Evolutionary conservation across 2,888 invertebrate species (phyloP).

Genomic region (Standfussiana lucernea): DNA sequence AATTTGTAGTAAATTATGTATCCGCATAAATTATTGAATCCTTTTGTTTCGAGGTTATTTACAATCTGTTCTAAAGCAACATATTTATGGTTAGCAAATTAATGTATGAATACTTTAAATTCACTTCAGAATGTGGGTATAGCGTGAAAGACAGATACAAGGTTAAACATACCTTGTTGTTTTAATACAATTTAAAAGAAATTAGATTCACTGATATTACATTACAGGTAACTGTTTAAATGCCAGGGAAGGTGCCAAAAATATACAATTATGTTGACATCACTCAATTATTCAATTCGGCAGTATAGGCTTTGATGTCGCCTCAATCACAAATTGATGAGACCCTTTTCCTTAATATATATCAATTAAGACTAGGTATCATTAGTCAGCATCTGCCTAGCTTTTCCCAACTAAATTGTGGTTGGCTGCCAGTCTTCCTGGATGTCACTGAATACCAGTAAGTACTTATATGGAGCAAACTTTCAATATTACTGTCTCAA

Average conservation of each 20-base stretch:
- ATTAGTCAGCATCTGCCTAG: not conserved
- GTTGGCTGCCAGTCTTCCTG: not conserved
- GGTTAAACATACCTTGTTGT: not conserved
- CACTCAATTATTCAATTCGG: not conserved
- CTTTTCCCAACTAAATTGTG: not conserved
- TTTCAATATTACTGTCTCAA: not conserved
- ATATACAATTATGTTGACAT: not conserved
- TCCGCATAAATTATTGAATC: constrained; percentile 25
- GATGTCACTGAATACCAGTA: not conserved
- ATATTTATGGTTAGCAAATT: not conserved
- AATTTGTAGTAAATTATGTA: constrained; percentile 45
- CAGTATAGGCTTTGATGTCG: not conserved
- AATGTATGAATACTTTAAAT: constrained; percentile 19
- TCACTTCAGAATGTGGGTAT: not conserved
- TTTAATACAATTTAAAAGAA: not conserved
- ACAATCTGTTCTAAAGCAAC: not conserved
- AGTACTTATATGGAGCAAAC: not conserved
- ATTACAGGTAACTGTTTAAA: not conserved
- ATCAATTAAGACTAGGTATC: not conserved
- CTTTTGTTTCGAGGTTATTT: constrained; percentile 25
- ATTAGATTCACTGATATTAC: not conserved
- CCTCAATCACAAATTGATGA: not conserved
- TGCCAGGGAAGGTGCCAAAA: not conserved
- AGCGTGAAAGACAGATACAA: constrained; percentile 5
- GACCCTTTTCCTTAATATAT: not conserved